Conservation (phyloP, 2,888 invertebrate genomes). For the Thera obeliscata region DNA sequence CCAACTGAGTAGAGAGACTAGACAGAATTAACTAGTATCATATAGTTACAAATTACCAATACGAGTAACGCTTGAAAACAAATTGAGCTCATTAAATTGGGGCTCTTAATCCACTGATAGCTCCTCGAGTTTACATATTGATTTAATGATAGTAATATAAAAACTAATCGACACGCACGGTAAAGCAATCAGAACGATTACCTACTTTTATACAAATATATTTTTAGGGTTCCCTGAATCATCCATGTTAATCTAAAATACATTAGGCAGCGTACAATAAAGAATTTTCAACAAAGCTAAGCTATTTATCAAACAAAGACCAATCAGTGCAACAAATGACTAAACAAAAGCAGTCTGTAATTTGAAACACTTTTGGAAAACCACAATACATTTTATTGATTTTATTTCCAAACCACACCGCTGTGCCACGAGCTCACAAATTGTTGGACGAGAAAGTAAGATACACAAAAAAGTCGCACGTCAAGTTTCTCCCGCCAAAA, state of each 20-base stretch:
- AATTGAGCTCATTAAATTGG: too few relatives aligned
- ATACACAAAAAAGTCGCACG: conserved; percentile 76
- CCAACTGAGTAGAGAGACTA: too few relatives aligned
- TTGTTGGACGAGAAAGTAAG: conserved; percentile 76
- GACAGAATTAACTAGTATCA: too few relatives aligned
- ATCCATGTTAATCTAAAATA: conserved; percentile 7
- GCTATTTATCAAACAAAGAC: background rate
- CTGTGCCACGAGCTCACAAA: conserved; percentile 35
- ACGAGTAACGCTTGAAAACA: too few relatives aligned
- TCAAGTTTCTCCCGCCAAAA: conserved; percentile 82
- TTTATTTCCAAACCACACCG: conserved; percentile 45
- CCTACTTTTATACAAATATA: too few relatives aligned
- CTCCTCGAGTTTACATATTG: too few relatives aligned
- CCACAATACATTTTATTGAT: conserved; percentile 34
- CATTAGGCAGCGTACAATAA: background rate
- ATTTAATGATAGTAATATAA: too few relatives aligned
- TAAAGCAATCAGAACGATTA: too few relatives aligned
- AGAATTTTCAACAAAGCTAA: background rate
- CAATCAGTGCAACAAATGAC: background rate
- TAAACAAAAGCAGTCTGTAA: conserved; percentile 11
- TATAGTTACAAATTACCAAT: too few relatives aligned
- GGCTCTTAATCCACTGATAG: too few relatives aligned
- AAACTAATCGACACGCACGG: too few relatives aligned
- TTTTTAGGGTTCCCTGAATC: too few relatives aligned
- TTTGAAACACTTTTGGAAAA: conserved; percentile 22